These are phyloP conservation scores for Idaea straminata DNA, from an alignment of 2,888 invertebrate species.

Conservation along the genomic window DNA sequence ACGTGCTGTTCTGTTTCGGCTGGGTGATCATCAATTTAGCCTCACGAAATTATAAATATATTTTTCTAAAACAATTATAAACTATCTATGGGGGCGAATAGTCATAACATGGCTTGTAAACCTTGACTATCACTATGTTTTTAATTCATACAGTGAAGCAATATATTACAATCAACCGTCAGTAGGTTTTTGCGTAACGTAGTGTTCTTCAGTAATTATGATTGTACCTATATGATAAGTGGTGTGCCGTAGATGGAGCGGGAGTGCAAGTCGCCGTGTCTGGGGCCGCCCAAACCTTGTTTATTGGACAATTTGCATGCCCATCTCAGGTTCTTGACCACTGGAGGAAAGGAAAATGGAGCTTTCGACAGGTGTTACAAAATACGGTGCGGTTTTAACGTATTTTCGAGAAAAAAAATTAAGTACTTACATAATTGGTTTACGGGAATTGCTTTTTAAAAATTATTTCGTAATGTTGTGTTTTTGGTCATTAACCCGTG, in stretches of 20 bases:
- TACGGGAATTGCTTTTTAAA: background rate
- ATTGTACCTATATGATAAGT: background rate
- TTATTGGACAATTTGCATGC: conserved; percentile 10
- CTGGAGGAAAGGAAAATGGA: background rate
- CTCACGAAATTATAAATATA: too few relatives aligned
- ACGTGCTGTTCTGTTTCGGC: too few relatives aligned
- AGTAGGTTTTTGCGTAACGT: background rate
- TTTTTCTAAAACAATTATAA: background rate
- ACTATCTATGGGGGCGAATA: background rate
- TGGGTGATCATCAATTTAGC: too few relatives aligned
- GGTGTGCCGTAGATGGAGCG: background rate
- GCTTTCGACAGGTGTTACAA: background rate
- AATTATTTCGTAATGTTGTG: background rate
- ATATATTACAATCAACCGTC: conserved; percentile 19
- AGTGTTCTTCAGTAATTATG: background rate
- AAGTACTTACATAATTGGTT: background rate
- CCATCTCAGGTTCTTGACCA: conserved; percentile 1
- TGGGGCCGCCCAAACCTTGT: conserved; percentile 13
- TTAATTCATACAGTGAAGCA: conserved; percentile 5
- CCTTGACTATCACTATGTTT: background rate
- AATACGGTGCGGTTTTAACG: background rate
- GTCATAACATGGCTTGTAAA: background rate
- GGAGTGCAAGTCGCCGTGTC: background rate
- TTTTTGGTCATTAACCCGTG: conserved; percentile 9
- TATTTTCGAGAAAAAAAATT: background rate